Evolutionary conservation across 2,888 invertebrate species (phyloP), one percentile per base, ranked within the genome.

Genomic region (Sinotaia quadrata): DNA sequence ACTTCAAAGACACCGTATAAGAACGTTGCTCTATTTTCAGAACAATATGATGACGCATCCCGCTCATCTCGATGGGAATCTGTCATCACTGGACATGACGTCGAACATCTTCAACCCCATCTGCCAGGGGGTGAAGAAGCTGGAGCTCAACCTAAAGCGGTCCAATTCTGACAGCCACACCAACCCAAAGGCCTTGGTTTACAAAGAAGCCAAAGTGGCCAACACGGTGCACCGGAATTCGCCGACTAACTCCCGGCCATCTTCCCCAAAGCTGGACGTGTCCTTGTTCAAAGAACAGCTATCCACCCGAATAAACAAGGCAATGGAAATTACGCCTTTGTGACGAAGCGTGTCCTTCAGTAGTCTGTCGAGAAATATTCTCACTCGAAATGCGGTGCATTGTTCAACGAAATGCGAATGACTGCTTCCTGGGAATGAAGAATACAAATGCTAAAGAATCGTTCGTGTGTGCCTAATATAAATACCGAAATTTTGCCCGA

Each of bases 151-250:
- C 27, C 49, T 51, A 18, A 27, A 27, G 15, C 24, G 27, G 2
- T 54, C 62, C 15, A 54, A 62, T 31, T 47, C 66, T 2, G 59
- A 69, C 49, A 57, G 52, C 4, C 52, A 56, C 31, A 41, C 58
- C 5, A 24, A 31, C 18, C 49, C 21, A 27, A 27, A 44, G n/a
- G 31, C 36, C 2, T 24, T 57, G 12, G 44, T 51, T 27, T 63
- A 69, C 49, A 60, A 57, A 8, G 62, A 69, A 21, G 67, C 63
- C 24, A 73, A 73, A 27, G 54, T 37, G 65, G 66, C 61, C 51
- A 73, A 73, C 65, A 73, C 73, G 2, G 60, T 68, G 34, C 57
- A 65, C 60, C 34, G 69, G 37, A 73, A 73, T 61, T 69, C 73
- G 18, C 62, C 60, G 18, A 49, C 31, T 36, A 62, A 29, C 52